Percentiles rank a stretch among this genome's conserved stretches.
phyloP scores from a whole-genome alignment of 2,113 vertebrate genomes.

The Rhodinocichla rosea region DNA sequence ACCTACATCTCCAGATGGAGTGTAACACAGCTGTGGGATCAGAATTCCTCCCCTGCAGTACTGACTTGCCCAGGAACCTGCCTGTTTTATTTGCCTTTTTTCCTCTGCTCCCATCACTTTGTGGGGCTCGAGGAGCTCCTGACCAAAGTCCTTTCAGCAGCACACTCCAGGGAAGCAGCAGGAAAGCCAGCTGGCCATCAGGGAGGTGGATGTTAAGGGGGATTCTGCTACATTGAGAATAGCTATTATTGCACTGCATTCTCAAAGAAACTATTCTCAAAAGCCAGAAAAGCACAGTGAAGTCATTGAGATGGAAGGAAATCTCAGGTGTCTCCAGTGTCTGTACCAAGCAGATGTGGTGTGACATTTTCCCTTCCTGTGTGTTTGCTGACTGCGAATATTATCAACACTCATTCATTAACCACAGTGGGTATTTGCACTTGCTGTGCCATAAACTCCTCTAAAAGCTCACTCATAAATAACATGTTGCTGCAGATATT shows the following conservation, averaged over 20 bases:
- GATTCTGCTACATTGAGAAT: not conserved
- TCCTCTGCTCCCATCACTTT: accelerated
- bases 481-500: not conserved
- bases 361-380: not conserved
- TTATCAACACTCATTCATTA: not conserved
- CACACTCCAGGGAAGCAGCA: accelerated
- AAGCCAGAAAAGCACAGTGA: not conserved
- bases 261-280: no score
- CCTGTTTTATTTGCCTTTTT: not conserved
- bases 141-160: not conserved
- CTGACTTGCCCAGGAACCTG: not conserved
- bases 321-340: not conserved
- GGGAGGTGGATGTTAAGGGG: not conserved
- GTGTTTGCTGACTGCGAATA: not conserved
- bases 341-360: not conserved
- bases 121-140: not conserved
- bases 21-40: accelerated
- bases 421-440: not conserved
- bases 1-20: accelerated
- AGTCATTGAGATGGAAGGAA: not conserved
- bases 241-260: no score
- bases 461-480: not conserved
- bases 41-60: not conserved
- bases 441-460: not conserved
- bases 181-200: not conserved